phyloP scores from a whole-genome alignment of 1,140 invertebrate genomes.

The Calliphora vicina region DNA sequence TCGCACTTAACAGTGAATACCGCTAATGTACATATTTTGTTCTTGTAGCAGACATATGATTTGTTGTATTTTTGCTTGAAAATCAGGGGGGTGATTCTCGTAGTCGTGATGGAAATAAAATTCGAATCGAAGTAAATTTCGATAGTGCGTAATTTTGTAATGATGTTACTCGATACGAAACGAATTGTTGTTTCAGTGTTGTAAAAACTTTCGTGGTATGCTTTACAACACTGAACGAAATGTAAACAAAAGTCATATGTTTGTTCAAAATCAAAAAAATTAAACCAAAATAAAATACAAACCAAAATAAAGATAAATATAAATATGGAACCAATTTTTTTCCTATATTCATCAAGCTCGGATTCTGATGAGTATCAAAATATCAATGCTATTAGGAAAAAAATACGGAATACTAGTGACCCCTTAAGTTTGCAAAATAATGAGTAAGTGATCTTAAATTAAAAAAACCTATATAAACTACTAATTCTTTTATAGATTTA shows the following conservation, averaged over 20 bases:
- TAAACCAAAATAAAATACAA: not conserved
- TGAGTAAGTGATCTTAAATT: not conserved
- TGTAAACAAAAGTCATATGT: not conserved
- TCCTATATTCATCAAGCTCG: not conserved
- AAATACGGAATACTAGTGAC: not conserved
- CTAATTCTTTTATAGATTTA: not conserved
- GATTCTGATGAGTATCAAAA: not conserved
- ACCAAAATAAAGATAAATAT: not conserved
- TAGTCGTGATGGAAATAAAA: not conserved
- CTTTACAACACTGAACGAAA: not conserved
- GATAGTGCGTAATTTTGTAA: not conserved
- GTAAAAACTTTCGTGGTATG: not conserved
- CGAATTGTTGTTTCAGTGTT: not conserved
- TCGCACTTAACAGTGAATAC: no score
- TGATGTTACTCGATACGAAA: not conserved
- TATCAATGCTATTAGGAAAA: not conserved
- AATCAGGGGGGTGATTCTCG: not conserved
- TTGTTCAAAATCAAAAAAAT: not conserved
- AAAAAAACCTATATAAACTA: not conserved
- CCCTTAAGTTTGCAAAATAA: no score
- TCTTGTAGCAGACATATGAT: no score
- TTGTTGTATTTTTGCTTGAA: no score
- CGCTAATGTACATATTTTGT: no score
- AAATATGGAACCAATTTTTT: not conserved
- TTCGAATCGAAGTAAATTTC: not conserved